Evolutionary conservation across 53 echinoderm and acorn worm genomes (phyloP).

Genomic region (Apostichopus leukothele): DNA sequence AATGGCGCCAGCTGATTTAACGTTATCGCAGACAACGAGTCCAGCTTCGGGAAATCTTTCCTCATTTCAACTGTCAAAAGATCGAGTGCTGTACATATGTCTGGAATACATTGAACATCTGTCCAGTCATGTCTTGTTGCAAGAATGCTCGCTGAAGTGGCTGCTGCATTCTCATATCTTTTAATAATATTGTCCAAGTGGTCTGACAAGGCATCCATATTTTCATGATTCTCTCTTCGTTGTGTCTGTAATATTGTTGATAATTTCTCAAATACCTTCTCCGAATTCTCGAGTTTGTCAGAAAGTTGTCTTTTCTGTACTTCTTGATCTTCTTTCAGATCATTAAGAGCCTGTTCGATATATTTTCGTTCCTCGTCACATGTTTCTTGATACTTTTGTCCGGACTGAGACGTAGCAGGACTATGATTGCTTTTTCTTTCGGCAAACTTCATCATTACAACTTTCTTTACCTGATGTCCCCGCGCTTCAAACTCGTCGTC

Average conservation of each 20-base stretch:
- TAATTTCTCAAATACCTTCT: neutral
- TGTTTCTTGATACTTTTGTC: neutral
- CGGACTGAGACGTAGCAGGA: too few species aligned
- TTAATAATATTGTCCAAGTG: neutral
- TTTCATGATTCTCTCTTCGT: neutral
- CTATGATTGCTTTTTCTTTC: too few species aligned
- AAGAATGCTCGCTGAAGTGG: slow-evolving; percentile 6
- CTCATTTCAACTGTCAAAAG: neutral
- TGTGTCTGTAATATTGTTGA: neutral
- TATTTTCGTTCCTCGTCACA: neutral
- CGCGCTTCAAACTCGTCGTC: too few species aligned
- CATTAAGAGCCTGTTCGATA: neutral
- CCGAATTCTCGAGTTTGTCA: neutral
- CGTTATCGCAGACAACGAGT: neutral
- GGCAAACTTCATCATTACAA: too few species aligned
- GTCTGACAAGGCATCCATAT: neutral
- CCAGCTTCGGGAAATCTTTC: neutral
- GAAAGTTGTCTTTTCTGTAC: neutral
- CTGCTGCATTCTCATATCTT: neutral
- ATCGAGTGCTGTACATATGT: neutral
- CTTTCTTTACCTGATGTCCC: too few species aligned
- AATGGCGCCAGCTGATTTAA: neutral
- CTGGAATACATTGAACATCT: slow-evolving; percentile 10
- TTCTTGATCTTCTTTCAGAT: neutral
- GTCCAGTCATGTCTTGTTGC: slow-evolving; percentile 11